These are phyloP conservation scores for Psettodes erumei DNA, from an alignment of 2,113 vertebrate species.

Conservation along the genomic window DNA sequence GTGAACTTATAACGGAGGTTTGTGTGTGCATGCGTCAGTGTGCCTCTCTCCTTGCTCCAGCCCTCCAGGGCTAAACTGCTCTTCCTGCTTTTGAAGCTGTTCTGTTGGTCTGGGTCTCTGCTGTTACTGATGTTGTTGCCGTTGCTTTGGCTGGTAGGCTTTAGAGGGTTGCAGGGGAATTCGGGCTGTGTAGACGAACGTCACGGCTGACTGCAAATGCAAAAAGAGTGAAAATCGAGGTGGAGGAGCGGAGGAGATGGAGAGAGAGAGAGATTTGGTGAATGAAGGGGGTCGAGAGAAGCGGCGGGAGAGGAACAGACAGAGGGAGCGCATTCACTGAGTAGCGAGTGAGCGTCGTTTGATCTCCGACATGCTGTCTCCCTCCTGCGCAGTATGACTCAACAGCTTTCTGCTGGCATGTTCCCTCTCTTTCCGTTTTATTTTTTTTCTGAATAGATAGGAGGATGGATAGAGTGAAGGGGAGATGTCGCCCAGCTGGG, in stretches of 20 bases:
- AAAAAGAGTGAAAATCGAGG: constrained; percentile 40
- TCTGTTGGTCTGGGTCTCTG: constrained; percentile 55
- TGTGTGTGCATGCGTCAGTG: constrained; percentile 66
- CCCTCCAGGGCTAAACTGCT: constrained; percentile 58
- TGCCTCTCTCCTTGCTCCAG: constrained; percentile 46
- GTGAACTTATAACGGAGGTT: constrained; percentile 39
- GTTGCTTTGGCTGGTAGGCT: constrained; percentile 47
- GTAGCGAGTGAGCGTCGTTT: constrained; percentile 47
- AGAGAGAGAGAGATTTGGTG: constrained; percentile 31
- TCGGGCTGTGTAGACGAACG: constrained; percentile 51
- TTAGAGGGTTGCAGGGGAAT: constrained; percentile 62
- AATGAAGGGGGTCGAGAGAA: constrained; percentile 48
- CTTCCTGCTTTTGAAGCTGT: constrained; percentile 70
- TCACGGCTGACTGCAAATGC: constrained; percentile 65
- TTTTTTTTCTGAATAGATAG: constrained; percentile 10
- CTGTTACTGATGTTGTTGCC: constrained; percentile 56
- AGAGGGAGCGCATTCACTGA: constrained; percentile 29
- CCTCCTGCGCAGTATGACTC: constrained; percentile 60
- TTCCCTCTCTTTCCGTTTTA: constrained; percentile 20
- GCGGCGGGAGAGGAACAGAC: constrained; percentile 20
- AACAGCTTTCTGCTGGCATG: constrained; percentile 50
- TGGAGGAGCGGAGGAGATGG: constrained; percentile 29
- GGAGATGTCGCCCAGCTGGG: neutral
- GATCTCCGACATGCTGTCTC: constrained; percentile 48
- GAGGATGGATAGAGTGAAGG: constrained; percentile 20